Base-by-base conservation (phyloP, 2,888 invertebrate genomes). In the Polydrusus cervinus region DNA sequence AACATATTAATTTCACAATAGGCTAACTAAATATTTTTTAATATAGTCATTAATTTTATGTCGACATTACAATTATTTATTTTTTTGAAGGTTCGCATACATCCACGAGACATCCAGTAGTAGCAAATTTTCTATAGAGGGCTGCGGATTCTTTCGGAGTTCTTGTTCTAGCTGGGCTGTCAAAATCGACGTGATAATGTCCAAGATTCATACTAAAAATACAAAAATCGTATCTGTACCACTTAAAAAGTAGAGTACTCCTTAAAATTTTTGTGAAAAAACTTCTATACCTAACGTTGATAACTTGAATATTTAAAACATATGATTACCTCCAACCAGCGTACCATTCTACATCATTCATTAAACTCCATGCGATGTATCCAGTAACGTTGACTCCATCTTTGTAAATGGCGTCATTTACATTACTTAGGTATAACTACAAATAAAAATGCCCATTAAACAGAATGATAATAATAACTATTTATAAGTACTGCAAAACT, bases 181-280 rank as follows among this genome's bases (percentile, higher is more conserved):
- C 61, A 60, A 77, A 77, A 51, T 75, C 75, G 16, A 77, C 77
- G 51, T 77, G 75, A 25, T 77, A 75, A 34, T 75, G 77, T n/a
- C 77, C 75, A 2, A 93, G 87, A 38, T 76, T 75, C 7, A 73
- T 66, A 11, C 77, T 76, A 53, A 45, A 55, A 45, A 57, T 90
- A 62, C 11, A 9, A 53, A 49, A n/a, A 5, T 25, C 5, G 25
- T 25, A 25, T 25, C 25, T 25, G 5, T 25, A 25, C 5, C 25
- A 1, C 25, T 25, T 3, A 25, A 25, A 25, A 3, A 25, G 25
- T 25, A 25, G 5, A 5, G 25, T 25, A 3, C 25, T 25, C 25
- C 25, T 3, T 25, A 25, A 5, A 25, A 25, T 3, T 25, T 25
- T 25, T 25, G 1, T 3, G 25, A 5, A 25, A 25, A 25, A 25